Base-by-base conservation (phyloP, 1,140 invertebrate species). In the Trypoxylus dichotomus region DNA sequence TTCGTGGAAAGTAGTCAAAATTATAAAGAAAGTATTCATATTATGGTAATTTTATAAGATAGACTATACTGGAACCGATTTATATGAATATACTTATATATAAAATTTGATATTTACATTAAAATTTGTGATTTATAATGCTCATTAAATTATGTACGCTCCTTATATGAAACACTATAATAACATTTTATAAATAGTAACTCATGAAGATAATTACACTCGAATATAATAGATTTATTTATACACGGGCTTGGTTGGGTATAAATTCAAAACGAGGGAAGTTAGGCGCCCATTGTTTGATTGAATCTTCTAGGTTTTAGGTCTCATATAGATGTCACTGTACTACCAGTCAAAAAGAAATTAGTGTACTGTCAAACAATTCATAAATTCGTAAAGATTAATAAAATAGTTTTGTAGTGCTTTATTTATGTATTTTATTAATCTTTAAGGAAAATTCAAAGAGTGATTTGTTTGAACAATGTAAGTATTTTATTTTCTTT, bases 401-500 rank as follows among this genome's bases (percentile, higher is more conserved):
- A 68, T 68, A 68, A 68, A 68, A 68, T 68, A 68, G 24, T 29
- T 25, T 68, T 11, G 8, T 68, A 54, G 15, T n/a, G n/a, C 21
- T 21, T 19, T 15, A n/a, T 21, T 8, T 60, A 8, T 19, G 3
- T 68, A 68, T 68, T 68, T 68, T 68, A 68, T 68, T 68, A 68
- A 68, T 68, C 60, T 68, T 68, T 68, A 68, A 68, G 24, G 60
- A 68, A 25, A 32, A 15, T 21, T 21, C 1, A 74, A 19, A 32
- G 7, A 74, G 19, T 74, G 32, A 74, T 74, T 74, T 41, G 72
- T 74, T 74, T 68, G 60, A 74, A 74, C 29, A 37, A 74, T 74
- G 72, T 74, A 32, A 74, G 72, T 74, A 74, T 74, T 19, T 6
- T 11, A 74, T 74, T 74, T 37, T 43, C 37, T 74, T 54, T 54